phyloP scores from a whole-genome alignment of 2,888 invertebrate species.

The Periphyllus acericola region DNA sequence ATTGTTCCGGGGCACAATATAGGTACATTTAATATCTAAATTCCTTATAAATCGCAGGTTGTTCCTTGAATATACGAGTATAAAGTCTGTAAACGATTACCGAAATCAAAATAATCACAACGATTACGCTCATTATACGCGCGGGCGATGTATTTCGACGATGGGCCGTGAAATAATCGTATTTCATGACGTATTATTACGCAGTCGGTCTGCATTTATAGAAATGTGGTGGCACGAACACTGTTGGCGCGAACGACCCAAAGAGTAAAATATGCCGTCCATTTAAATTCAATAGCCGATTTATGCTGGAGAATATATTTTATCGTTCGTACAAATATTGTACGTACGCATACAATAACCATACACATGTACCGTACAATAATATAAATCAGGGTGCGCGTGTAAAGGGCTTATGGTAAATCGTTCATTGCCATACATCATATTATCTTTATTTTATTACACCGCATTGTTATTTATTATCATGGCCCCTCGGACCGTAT shows the following conservation, averaged over 20 bases:
- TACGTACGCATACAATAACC: background rate
- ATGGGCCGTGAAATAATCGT: background rate
- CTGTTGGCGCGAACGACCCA: background rate
- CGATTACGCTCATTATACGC: background rate
- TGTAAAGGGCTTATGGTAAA: conserved; percentile 41
- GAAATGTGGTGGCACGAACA: background rate
- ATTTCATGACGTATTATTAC: background rate
- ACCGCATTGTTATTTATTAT: conserved; percentile 42
- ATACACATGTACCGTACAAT: background rate
- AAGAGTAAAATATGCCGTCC: conserved; percentile 28
- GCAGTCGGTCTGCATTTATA: background rate
- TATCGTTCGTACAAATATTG: background rate
- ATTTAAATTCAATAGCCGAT: conserved; percentile 31
- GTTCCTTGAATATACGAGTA: background rate
- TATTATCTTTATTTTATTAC: conserved; percentile 38
- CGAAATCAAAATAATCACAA: background rate
- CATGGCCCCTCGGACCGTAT: conserved; percentile 8
- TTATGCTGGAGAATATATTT: background rate
- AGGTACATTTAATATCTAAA: background rate
- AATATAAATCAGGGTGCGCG: conserved; percentile 12
- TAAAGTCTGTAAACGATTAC: background rate
- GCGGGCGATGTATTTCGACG: background rate
- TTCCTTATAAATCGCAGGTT: background rate
- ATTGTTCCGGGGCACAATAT: background rate
- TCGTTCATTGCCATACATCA: conserved; percentile 40